Base-by-base conservation (phyloP, 2,888 invertebrate genomes). In the Apamea sordens region DNA sequence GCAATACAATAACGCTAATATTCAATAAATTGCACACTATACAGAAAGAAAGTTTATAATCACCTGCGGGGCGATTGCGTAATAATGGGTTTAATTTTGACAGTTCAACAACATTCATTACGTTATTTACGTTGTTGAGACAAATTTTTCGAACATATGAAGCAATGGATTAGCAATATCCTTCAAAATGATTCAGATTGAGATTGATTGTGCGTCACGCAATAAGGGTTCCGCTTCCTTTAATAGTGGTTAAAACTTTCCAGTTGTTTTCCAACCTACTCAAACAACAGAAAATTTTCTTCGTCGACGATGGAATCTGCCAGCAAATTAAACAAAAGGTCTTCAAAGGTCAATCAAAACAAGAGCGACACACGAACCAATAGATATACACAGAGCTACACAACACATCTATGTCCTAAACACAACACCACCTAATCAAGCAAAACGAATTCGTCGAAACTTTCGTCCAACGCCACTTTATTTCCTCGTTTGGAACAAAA, bases 401-500 rank as follows among this genome's bases (percentile, higher is more conserved):
- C 50, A 50, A 59, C 13, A 47, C 0, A 56, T 61, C 3, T 67
- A 64, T 41, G 64, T 47, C 68, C 59, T 18, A 67, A 82, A 84
- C 73, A 83, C 77, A 79, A 87, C 84, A 85, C 69, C 83, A 85
- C 86, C 87, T 88, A 89, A 90, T 88, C 91, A 88, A 85, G 73
- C 89, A 85, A 88, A 89, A 87, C 84, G 86, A 85, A 88, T 87
- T 87, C 84, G 64, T 67, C 78, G 65, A 79, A 91, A 89, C 80
- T 89, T 89, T 74, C 82, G 75, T 82, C 72, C 61, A 63, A 68
- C 83, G 84, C 41, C 81, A 80, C 81, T 92, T 94, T 92, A 94
- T 92, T 93, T 92, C 92, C 93, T 93, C 94, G 93, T 95, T 90
- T 93, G 90, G 93, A 89, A 91, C 93, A 94, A 93, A 93, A 94